Base-by-base conservation (phyloP, 1,140 invertebrate genomes). In the Akabosia matsudoensis region DNA sequence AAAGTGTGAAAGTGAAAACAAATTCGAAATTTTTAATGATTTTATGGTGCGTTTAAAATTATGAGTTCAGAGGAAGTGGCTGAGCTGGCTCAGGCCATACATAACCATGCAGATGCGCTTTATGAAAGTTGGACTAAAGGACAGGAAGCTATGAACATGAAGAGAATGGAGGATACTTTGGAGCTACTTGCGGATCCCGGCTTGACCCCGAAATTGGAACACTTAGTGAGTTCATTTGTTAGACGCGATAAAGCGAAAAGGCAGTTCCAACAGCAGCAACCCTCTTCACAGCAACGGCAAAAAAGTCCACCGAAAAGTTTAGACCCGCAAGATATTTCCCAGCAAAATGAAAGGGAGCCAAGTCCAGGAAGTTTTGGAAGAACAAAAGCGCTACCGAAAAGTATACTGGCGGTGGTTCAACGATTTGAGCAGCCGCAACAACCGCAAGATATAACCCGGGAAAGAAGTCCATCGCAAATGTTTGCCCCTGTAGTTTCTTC, bases 11-110 rank as follows among this genome's bases (percentile, higher is more conserved):
- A 7, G 24, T 24, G 4, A 22, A 22, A 24, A 64, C 28, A 7
- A 10, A 7, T 64, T 24, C 56, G 7, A 64, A 22, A 64, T 64
- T 64, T 28, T 64, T 64, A 45, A 10, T 7, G 37, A 45, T 45
- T 45, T 45, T 45, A 18, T 45, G 37, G 7, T 45, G 37, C 18
- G 37, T 7, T 22, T 13, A n/a, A 30, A 72, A 51, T 7, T 37
- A 80, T 78, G 79, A 80, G 77, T 75, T 76, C 77, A 33, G 78
- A 79, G 52, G 80, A 81, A 77, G 80, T 81, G 33, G 80, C 80
- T 61, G 78, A 81, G 73, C 74, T 81, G 52, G 80, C 80, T 33
- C 76, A 81, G 76, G 80, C 79, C 26, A 81, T 81, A 56, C 73
- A 79, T 72, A 78, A 77, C 14, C 80, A 81, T 78, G 80, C 80